Evolutionary conservation across 2,113 vertebrate species (phyloP).

Genomic region (Phylloscopus trochilus): DNA sequence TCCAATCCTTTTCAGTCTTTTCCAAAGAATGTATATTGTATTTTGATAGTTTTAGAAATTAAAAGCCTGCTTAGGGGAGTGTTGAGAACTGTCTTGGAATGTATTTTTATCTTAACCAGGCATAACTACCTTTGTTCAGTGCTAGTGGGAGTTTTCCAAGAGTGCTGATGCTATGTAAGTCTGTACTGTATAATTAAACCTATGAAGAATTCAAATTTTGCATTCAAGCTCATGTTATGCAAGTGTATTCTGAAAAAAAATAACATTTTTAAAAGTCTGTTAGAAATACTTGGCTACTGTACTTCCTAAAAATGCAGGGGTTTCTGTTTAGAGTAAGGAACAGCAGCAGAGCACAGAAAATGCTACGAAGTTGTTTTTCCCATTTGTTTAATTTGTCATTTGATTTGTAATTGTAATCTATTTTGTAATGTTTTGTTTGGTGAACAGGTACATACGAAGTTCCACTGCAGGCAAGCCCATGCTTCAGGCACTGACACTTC

Average conservation of each 20-base stretch:
- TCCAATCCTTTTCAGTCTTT: neutral
- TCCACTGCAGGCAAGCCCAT: constrained; percentile 93
- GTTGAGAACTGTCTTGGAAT: neutral
- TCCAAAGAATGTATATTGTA: neutral
- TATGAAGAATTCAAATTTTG: neutral
- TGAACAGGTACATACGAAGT: constrained; percentile 93
- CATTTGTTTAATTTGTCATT: neutral
- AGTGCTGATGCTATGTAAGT: neutral
- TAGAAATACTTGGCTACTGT: neutral
- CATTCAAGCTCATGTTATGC: neutral
- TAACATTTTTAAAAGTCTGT: neutral
- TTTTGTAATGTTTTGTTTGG: constrained; percentile 7
- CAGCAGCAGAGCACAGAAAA: neutral
- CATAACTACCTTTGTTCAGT: neutral
- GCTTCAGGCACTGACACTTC: constrained; percentile 86
- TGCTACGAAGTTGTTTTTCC: neutral
- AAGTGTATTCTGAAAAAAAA: neutral
- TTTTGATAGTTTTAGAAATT: neutral
- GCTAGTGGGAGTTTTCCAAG: neutral
- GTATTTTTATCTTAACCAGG: neutral
- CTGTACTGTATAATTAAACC: neutral
- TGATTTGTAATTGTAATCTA: neutral
- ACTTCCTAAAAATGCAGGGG: neutral
- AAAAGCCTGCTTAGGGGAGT: neutral
- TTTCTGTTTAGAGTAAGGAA: neutral